Evolutionary conservation across 2,113 vertebrate species (phyloP), one percentile per base, ranked within the genome.

Genomic region (Chrysochloris asiatica): DNA sequence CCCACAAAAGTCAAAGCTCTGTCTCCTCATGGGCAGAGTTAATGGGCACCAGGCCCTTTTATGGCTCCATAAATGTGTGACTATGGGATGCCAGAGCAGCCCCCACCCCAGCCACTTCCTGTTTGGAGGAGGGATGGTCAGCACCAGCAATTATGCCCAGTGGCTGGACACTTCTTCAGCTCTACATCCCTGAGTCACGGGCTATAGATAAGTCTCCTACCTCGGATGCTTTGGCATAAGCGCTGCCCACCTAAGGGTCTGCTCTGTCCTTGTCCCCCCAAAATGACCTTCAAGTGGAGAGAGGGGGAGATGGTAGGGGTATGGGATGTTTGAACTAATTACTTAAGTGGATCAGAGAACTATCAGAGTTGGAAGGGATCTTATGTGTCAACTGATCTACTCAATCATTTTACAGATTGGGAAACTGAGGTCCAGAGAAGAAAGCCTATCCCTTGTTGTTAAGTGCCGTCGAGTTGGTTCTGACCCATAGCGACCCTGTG

Each of bases 51-150:
- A 48, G 90, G 73, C 63, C 71, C 67, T 95, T 97, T 97, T 95
- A 96, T 71, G 45, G 61, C 47, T 93, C 91, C 30, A 89, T 97
- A 96, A 97, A 96, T 59, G 67, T 88, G 63, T 91, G 92, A 95
- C 89, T 90, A 90, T 38, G 81, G 85, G 88, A 93, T 95, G 86
- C 90, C 88, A 94, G 90, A 47, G 82, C 82, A 94, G 90, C 86
- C 89, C 93, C 88, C 90, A 93, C 93, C 95, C 80, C 92, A 84
- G 83, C 72, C 72, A 94, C 95, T 97, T 97, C 96, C 96, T 97
- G 95, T 97, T 96, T 97, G 95, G 92, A 87, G 93, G 83, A 94
- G 8, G 80, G 61, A 86, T 89, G 95, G 90, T 95, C 93, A 88
- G 93, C 94, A 92, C 83, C 69, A 96, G 78, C 90, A 96, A 96